Percentiles rank a stretch among this genome's conserved stretches.
Conservation (phyloP, 2,797 vertebrate genomes). For the Sebastes oblongus region DNA sequence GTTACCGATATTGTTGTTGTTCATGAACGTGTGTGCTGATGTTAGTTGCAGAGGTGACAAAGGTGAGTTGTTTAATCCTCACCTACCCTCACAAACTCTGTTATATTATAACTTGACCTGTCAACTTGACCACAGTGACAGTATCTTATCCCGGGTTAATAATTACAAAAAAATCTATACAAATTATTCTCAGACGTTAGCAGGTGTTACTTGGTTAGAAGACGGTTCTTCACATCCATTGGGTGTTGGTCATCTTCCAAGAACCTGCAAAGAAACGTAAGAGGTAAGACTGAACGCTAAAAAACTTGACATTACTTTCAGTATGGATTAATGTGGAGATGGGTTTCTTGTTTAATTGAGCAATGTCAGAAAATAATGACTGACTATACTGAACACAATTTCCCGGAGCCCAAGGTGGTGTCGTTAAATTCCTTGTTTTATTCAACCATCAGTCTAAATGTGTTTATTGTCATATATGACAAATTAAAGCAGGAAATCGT, state of each 20-base stretch:
- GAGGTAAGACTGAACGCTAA: constrained; percentile 18
- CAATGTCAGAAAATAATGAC: neutral
- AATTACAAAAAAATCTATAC: constrained; percentile 12
- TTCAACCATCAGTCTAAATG: neutral
- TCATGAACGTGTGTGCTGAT: neutral
- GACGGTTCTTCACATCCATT: neutral
- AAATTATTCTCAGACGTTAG: neutral
- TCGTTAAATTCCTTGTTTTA: neutral
- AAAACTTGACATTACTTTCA: neutral
- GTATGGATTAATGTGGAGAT: neutral
- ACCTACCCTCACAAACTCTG: constrained; percentile 10
- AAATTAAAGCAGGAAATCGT: neutral
- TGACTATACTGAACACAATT: neutral
- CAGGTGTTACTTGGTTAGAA: neutral
- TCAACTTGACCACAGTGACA: no score
- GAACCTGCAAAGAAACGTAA: neutral
- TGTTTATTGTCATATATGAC: neutral
- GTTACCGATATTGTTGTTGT: constrained; percentile 5
- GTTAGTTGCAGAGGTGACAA: constrained; percentile 4
- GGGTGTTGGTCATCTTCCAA: neutral
- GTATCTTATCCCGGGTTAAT: constrained; percentile 28
- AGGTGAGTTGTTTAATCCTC: neutral
- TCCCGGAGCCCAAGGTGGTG: neutral
- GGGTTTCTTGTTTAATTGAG: neutral
- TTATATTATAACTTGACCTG: neutral